phyloP scores from a whole-genome alignment of 2,888 invertebrate genomes.

The Andricus quercusramuli region DNA sequence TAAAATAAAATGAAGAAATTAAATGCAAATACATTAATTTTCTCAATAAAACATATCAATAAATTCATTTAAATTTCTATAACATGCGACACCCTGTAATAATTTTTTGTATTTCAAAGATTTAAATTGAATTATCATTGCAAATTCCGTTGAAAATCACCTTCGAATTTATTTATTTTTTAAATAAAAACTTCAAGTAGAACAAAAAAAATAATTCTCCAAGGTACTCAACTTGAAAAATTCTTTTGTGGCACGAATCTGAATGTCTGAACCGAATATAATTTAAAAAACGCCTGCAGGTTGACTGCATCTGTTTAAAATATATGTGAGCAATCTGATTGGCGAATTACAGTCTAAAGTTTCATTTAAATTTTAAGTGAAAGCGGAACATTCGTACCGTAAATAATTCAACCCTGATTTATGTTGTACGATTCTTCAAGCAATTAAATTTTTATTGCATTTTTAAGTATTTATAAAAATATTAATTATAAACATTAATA shows the following conservation, averaged over 20 bases:
- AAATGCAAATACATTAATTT: too few species aligned
- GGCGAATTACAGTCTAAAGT: constrained; percentile 24
- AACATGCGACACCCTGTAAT: too few species aligned
- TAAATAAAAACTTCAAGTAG: not conserved
- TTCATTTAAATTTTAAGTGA: constrained; percentile 40
- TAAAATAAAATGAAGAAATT: too few species aligned
- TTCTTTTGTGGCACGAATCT: constrained; percentile 23
- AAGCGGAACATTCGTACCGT: constrained; percentile 10
- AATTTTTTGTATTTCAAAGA: not conserved
- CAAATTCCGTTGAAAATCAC: not conserved
- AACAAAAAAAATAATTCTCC: not conserved
- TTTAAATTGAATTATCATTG: not conserved
- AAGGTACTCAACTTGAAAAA: constrained; percentile 1
- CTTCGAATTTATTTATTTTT: not conserved
- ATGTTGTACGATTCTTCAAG: not conserved
- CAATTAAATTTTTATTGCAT: not conserved
- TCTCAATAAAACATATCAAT: too few species aligned
- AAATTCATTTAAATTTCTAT: too few species aligned
- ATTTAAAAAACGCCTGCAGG: constrained; percentile 38
- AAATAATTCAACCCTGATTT: constrained; percentile 46
- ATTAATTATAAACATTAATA: not conserved
- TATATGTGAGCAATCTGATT: constrained; percentile 31
- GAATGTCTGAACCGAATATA: constrained; percentile 25
- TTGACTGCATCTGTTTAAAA: constrained; percentile 29
- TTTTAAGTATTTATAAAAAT: not conserved